Evolutionary conservation across 2,113 vertebrate species (phyloP).

Genomic region (Salvelinus fontinalis): DNA sequence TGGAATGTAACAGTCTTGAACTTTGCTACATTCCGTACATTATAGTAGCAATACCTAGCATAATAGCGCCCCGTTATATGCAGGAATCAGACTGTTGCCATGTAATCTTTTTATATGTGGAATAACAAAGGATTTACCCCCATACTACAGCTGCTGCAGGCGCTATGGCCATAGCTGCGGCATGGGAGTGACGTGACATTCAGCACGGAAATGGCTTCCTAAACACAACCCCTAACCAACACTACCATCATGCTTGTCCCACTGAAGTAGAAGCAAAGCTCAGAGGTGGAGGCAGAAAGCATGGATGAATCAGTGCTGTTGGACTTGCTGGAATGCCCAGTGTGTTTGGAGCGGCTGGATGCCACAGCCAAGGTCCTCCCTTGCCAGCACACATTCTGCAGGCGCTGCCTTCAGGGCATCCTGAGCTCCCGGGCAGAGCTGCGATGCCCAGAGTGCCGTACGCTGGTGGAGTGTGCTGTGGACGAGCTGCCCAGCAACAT

Average conservation of each 20-base stretch:
- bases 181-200: slow-evolving; percentile 93
- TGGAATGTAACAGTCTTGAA: slow-evolving; percentile 5
- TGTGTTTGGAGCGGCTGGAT: slow-evolving; percentile 95
- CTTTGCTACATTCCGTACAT: slow-evolving; percentile 16
- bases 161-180: slow-evolving; percentile 72
- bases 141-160: slow-evolving; percentile 60
- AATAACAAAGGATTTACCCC: slow-evolving; percentile 28
- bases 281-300: slow-evolving; percentile 46
- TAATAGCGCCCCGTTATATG: not conserved
- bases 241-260: slow-evolving; percentile 47
- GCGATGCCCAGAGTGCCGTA: slow-evolving; percentile 94
- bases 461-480: slow-evolving; percentile 88
- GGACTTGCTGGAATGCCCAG: slow-evolving; percentile 96
- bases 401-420: slow-evolving; percentile 93
- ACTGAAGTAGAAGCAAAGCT: slow-evolving; percentile 41
- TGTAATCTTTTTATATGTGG: slow-evolving; percentile 32
- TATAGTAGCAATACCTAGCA: not conserved
- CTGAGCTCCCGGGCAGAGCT: slow-evolving; percentile 92
- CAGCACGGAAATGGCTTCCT: slow-evolving; percentile 34
- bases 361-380: slow-evolving; percentile 95
- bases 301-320: slow-evolving; percentile 97
- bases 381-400: slow-evolving; percentile 98
- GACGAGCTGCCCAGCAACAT: slow-evolving; percentile 98
- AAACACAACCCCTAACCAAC: slow-evolving; percentile 10
- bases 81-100: not conserved